These are phyloP conservation scores for Meriones psammophilus DNA, from an alignment of 2,797 vertebrate genomes.

Conservation along the genomic window DNA sequence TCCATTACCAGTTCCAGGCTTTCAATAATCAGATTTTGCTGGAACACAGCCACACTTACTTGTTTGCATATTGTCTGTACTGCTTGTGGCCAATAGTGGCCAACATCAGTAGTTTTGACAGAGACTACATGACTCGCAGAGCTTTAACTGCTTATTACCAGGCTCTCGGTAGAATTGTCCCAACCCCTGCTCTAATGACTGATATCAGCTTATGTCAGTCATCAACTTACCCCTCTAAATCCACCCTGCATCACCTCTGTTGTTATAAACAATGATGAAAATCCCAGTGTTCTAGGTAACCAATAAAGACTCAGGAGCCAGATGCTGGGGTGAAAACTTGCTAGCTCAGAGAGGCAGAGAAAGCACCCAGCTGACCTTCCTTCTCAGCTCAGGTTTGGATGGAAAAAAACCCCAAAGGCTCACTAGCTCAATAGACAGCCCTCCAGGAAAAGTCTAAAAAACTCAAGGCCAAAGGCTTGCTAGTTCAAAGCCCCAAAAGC, in stretches of 20 bases:
- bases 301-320: too few relatives aligned
- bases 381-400: too few relatives aligned
- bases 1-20: neutral
- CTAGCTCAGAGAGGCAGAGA: too few relatives aligned
- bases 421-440: too few relatives aligned
- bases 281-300: too few relatives aligned
- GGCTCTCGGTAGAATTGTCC: neutral
- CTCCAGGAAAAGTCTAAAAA: too few relatives aligned
- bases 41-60: neutral
- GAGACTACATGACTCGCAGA: slow-evolving; percentile 27
- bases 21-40: slow-evolving; percentile 37
- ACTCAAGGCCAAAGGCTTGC: too few relatives aligned
- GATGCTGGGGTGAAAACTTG: too few relatives aligned
- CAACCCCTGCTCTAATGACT: slow-evolving; percentile 16
- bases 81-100: neutral
- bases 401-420: too few relatives aligned
- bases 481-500: too few relatives aligned
- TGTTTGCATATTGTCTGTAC: neutral
- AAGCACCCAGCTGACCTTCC: too few relatives aligned
- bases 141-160: neutral
- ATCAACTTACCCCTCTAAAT: neutral
- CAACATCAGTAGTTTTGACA: slow-evolving; percentile 30
- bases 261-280: too few relatives aligned
- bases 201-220: neutral
- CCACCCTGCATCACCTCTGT: neutral